Base-by-base conservation (phyloP, 92 coral and sea anemone genomes). In the Phenganax marumi region DNA sequence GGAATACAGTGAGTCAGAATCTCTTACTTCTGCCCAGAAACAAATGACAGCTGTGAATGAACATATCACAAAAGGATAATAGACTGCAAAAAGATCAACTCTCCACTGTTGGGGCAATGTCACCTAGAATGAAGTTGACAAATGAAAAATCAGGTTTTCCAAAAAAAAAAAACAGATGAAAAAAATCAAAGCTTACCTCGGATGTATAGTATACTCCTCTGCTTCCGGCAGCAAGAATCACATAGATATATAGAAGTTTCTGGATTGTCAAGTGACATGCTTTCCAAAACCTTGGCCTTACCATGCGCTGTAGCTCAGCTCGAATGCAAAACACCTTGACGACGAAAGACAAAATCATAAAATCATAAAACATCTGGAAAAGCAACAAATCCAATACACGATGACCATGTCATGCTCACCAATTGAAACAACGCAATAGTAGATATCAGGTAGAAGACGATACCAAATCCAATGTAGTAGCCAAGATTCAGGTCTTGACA, bases 1-100 rank as follows among this genome's bases (percentile, higher is more conserved):
- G 63, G 63, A 14, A 56, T 17, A 33, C 12, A 55, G 23, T 12
- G 10, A 17, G 18, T n/a, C n/a, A 52, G 24, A 6, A 77, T 3
- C 43, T 75, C 84, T 86, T 70, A 96, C 99, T 96, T 96, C 99
- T 17, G 99, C 99, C 99, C 99, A 96, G 76, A 92, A 96, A 77
- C 97, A 96, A 56, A 96, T 92, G 52, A 96, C 81, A 26, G 91
- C 85, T 14, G 97, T 86, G 81, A 96, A 96, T n/a, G 97, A 97
- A 73, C 97, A 96, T 73, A 96, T 96, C n/a, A 96, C 91, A 17
- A 92, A 80, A 12, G 99, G 93, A 73, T 96, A 96, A 75, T 96
- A 96, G 0, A 93, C 93, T 73, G 89, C 89, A 82, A 92, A 96
- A 21, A 96, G 86, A 85, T 96, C 91, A 68, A 86, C 91, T 19